Percentiles rank a stretch among this genome's conserved stretches.
Conservation (phyloP, 2,113 vertebrate genomes). For the Bathybates hornii region DNA sequence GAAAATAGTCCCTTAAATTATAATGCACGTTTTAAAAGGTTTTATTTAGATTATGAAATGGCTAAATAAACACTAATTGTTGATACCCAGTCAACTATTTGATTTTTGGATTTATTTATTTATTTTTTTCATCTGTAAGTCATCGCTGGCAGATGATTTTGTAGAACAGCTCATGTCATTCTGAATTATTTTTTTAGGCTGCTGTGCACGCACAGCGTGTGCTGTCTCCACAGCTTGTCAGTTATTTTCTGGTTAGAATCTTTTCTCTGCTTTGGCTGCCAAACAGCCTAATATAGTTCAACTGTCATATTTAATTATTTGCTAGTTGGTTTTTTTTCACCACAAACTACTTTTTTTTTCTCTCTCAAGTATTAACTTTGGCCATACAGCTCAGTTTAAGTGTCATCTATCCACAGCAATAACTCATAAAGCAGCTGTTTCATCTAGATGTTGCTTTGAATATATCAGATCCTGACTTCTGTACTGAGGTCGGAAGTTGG, state of each 20-base stretch:
- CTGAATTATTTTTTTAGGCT: not conserved
- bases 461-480: not conserved
- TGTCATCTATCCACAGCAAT: not conserved
- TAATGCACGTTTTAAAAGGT: accelerated
- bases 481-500: not conserved
- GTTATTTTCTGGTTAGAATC: not conserved
- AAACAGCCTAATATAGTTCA: not conserved
- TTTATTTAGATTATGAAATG: not conserved
- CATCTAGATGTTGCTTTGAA: not conserved
- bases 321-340: not conserved
- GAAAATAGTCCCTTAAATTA: not conserved
- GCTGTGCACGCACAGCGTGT: not conserved
- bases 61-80: not conserved
- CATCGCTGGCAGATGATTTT: not conserved
- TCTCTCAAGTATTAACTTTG: not conserved
- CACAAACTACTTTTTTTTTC: not conserved
- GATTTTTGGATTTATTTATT: not conserved
- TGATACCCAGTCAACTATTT: accelerated
- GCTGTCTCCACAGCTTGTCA: not conserved
- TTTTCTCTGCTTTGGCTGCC: not conserved
- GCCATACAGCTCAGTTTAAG: not conserved
- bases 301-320: not conserved
- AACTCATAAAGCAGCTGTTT: not conserved
- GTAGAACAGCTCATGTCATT: not conserved
- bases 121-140: not conserved